phyloP scores from a whole-genome alignment of 2,113 vertebrate genomes.

The Alces alces region DNA sequence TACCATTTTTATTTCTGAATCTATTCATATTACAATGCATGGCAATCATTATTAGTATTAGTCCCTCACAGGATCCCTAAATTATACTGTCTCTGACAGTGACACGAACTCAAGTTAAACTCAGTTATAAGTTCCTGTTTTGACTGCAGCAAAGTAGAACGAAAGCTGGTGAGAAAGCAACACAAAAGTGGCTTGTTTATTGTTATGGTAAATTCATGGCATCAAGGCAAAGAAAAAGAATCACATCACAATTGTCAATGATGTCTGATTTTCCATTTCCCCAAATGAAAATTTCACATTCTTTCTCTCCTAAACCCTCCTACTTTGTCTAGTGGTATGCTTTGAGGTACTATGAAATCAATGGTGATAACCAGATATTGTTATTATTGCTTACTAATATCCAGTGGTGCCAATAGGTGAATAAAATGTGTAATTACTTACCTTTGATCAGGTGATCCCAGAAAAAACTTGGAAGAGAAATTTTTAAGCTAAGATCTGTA shows the following conservation, averaged over 20 bases:
- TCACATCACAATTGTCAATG: not conserved
- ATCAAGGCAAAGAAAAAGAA: not conserved
- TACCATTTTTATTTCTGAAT: not conserved
- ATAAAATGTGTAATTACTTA: not conserved
- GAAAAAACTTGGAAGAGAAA: not conserved
- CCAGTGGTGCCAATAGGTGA: not conserved
- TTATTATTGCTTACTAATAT: not conserved
- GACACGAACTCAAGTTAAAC: not conserved
- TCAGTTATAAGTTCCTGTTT: not conserved
- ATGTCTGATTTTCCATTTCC: not conserved
- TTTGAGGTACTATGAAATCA: not conserved
- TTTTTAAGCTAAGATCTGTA: not conserved
- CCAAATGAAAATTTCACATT: not conserved
- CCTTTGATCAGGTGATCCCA: not conserved
- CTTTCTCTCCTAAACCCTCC: not conserved
- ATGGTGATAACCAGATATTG: not conserved
- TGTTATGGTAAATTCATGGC: not conserved
- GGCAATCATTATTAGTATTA: not conserved
- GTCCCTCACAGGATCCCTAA: not conserved
- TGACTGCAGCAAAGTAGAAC: not conserved
- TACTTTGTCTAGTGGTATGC: not conserved
- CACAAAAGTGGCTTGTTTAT: not conserved
- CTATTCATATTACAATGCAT: not conserved
- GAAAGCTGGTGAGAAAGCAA: not conserved
- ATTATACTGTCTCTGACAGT: not conserved